Conservation (phyloP, 2,797 vertebrate genomes). For the Heterohyrax brucei region DNA sequence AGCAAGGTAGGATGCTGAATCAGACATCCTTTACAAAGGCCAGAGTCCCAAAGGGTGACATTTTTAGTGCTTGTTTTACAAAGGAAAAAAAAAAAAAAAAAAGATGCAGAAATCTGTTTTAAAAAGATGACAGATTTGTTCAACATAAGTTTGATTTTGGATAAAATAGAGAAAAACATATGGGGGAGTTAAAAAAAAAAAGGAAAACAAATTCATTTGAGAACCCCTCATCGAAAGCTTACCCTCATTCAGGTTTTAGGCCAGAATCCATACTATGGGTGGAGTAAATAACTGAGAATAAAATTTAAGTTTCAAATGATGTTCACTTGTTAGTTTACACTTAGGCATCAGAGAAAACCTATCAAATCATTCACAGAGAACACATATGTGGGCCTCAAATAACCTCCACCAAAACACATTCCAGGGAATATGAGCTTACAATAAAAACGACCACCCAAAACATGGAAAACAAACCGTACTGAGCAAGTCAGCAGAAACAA, state of each 20-base stretch:
- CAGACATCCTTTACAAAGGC: conserved; percentile 11
- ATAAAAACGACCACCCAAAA: conserved; percentile 38
- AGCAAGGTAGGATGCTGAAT: background rate
- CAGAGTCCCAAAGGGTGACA: background rate
- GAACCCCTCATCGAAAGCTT: conserved; percentile 33
- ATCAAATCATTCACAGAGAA: background rate
- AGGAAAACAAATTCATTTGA: background rate
- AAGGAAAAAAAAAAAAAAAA: background rate
- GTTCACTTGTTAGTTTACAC: background rate
- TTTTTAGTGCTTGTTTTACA: background rate
- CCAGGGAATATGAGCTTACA: background rate
- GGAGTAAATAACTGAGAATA: conserved; percentile 36
- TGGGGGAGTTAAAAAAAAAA: background rate
- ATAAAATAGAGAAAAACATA: background rate
- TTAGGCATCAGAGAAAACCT: background rate
- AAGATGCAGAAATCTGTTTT: background rate
- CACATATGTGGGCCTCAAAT: background rate
- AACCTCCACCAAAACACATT: background rate
- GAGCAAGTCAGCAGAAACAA: conserved; percentile 25
- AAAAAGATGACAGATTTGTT: background rate
- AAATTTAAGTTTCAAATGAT: conserved; percentile 14
- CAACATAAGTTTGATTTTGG: background rate
- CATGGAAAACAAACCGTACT: background rate
- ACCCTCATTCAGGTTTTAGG: background rate
- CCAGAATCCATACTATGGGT: background rate